phyloP scores from a whole-genome alignment of 2,888 invertebrate genomes.

The Neoascia interrupta region DNA sequence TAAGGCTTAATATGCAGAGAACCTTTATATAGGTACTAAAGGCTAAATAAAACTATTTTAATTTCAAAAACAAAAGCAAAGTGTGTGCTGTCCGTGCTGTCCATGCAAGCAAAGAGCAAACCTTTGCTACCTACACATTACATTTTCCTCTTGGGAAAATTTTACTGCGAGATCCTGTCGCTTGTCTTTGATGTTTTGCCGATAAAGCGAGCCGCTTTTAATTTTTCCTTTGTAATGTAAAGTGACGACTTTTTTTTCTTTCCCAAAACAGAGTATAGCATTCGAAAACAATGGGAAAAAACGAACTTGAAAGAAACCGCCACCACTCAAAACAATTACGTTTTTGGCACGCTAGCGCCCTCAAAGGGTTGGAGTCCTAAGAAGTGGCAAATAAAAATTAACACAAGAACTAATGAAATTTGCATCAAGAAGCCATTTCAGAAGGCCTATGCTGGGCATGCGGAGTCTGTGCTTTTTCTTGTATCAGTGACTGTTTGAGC shows the following conservation, averaged over 20 bases:
- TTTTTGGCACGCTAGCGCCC: neutral
- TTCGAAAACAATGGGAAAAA: constrained; percentile 5
- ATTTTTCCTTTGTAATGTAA: constrained; percentile 21
- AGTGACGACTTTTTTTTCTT: constrained; percentile 25
- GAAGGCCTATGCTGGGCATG: neutral
- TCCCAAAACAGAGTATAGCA: constrained; percentile 3
- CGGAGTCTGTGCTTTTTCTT: constrained; percentile 1
- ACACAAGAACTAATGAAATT: neutral
- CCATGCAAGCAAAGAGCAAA: too few species aligned
- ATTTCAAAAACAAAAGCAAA: too few species aligned
- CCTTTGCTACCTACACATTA: too few species aligned
- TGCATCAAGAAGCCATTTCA: neutral
- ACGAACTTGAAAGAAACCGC: constrained; percentile 43
- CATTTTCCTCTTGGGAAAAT: too few species aligned
- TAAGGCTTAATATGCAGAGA: too few species aligned
- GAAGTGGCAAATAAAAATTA: neutral
- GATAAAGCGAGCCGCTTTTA: constrained; percentile 47
- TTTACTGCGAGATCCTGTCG: too few species aligned
- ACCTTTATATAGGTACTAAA: too few species aligned
- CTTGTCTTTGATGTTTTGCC: constrained; percentile 53
- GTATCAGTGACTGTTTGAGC: neutral
- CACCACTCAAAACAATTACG: constrained; percentile 28
- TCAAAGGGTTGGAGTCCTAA: constrained; percentile 27
- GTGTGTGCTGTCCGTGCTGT: too few species aligned
- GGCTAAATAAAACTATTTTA: too few species aligned